phyloP scores from a whole-genome alignment of 2,113 vertebrate species.

The Rhynchomys soricoides region DNA sequence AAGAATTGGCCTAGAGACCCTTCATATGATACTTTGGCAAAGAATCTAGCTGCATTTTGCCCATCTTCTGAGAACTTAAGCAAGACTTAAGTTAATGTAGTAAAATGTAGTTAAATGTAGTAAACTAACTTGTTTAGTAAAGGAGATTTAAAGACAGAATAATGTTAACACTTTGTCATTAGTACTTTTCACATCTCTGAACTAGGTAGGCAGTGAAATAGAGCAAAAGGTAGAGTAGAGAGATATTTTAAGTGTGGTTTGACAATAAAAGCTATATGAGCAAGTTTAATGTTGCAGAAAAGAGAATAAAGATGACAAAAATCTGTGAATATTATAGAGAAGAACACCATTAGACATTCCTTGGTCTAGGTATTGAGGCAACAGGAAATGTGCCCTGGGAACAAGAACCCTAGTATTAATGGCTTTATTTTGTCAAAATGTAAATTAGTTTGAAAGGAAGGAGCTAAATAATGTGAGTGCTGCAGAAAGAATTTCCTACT shows the following conservation, averaged over 20 bases:
- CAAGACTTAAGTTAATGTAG: background rate
- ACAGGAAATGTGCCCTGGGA: background rate
- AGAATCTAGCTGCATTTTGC: background rate
- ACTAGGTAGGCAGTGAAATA: background rate
- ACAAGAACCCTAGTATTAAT: background rate
- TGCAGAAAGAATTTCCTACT: background rate
- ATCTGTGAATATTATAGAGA: background rate
- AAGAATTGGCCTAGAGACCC: background rate
- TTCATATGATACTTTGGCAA: background rate
- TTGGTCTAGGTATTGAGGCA: background rate
- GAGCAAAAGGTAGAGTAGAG: background rate
- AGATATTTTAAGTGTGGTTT: background rate
- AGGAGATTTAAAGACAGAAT: background rate
- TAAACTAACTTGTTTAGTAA: background rate
- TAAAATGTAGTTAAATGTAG: too few relatives aligned
- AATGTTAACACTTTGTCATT: background rate
- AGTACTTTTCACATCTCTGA: background rate
- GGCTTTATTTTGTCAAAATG: background rate
- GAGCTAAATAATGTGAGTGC: background rate
- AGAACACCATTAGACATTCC: background rate
- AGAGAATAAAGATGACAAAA: background rate
- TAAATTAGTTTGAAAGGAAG: background rate
- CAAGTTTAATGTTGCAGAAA: background rate
- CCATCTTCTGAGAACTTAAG: background rate
- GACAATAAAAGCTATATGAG: background rate